Base-by-base conservation (phyloP, 2,888 invertebrate genomes). In the Euspilapteryx auroguttella region DNA sequence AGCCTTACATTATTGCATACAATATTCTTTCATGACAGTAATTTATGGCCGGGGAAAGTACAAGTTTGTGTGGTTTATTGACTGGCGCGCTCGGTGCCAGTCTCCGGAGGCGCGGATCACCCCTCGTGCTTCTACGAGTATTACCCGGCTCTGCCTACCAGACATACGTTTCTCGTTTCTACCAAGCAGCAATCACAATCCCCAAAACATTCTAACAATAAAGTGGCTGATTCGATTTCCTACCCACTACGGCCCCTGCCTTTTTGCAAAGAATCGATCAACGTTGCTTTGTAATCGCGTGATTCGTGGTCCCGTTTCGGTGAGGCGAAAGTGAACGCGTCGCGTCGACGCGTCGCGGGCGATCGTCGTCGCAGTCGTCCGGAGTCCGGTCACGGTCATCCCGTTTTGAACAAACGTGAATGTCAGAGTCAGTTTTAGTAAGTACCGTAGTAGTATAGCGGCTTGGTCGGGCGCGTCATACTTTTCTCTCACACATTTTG, bases 61-160 rank as follows among this genome's bases (percentile, higher is more conserved):
- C n/a, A n/a, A n/a, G 17, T 17, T 17, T 17, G 17, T 5, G 8
- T 42, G 49, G 42, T 51, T 56, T 45, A 45, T 44, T 44, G 48
- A 51, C 46, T 39, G 53, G 54, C 44, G 44, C 56, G 47, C 38
- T 50, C 57, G 49, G 64, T 61, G 49, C 73, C 73, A 63, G 73
- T 59, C 65, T 57, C 69, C 61, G 54, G n/a, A n/a, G n/a, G n/a
- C n/a, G n/a, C n/a, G n/a, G n/a, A n/a, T n/a, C n/a, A n/a, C n/a
- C n/a, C n/a, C n/a, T n/a, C n/a, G n/a, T n/a, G n/a, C n/a, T n/a
- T n/a, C n/a, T n/a, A n/a, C n/a, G n/a, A n/a, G n/a, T n/a, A n/a
- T n/a, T n/a, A n/a, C n/a, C n/a, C n/a, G n/a, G n/a, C n/a, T n/a
- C n/a, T 42, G 13, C 24, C 11, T 46, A 47, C 45, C 39, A 17